Evolutionary conservation across 2,113 vertebrate genomes (phyloP).

Genomic region (Macaca mulatta): DNA sequence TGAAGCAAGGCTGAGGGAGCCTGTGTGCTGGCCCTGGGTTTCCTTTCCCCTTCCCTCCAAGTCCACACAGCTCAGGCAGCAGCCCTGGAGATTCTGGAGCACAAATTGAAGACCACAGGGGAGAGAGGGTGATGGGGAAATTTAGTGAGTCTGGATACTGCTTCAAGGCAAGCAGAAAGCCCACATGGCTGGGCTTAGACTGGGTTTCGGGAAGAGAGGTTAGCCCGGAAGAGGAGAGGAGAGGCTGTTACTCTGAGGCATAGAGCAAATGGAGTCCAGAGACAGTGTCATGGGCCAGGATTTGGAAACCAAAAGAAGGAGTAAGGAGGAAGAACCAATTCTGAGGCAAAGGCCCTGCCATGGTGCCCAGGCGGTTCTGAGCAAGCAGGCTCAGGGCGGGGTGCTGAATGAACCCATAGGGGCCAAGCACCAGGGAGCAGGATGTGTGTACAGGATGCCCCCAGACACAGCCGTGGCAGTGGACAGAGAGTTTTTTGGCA

Average conservation of each 20-base stretch:
- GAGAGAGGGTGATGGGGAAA: fast-evolving
- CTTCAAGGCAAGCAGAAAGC: background rate
- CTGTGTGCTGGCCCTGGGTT: too few species aligned
- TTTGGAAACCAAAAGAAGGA: background rate
- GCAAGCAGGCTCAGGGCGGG: fast-evolving
- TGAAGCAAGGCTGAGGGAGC: background rate
- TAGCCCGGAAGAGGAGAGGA: background rate
- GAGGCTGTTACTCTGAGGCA: background rate
- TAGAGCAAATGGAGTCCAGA: background rate
- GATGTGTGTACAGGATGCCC: background rate
- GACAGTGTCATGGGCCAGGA: background rate
- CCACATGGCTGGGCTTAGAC: background rate
- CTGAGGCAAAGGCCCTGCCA: background rate
- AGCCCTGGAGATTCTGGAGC: background rate
- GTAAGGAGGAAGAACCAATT: background rate
- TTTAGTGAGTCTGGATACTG: background rate
- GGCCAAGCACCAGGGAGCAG: background rate
- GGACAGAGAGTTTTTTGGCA: background rate
- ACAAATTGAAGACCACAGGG: background rate
- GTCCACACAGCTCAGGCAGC: background rate
- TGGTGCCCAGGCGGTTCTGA: background rate
- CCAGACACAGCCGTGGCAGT: background rate
- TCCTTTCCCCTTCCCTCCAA: background rate
- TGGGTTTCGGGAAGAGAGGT: background rate
- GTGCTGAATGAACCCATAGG: background rate